phyloP scores from a whole-genome alignment of 2,113 vertebrate genomes.

The Tauraco erythrolophus region DNA sequence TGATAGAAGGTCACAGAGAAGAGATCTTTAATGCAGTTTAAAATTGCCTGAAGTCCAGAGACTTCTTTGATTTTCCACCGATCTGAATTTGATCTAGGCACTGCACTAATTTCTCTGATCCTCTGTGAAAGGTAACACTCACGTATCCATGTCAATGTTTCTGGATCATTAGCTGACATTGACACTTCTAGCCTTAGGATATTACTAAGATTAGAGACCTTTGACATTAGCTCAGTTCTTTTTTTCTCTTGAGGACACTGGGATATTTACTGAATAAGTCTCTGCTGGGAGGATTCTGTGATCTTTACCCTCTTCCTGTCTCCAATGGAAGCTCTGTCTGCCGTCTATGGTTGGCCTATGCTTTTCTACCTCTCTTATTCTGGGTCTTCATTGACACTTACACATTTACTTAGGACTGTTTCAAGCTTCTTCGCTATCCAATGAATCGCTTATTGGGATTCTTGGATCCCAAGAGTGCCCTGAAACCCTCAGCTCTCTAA shows the following conservation, averaged over 20 bases:
- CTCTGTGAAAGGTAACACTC: background rate
- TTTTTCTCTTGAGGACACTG: background rate
- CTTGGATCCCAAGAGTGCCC: background rate
- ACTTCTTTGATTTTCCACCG: background rate
- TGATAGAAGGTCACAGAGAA: background rate
- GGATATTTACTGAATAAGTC: background rate
- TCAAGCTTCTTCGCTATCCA: background rate
- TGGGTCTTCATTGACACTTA: background rate
- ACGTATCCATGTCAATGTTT: background rate
- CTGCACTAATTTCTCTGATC: slow-evolving; percentile 36
- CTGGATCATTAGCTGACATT: slow-evolving; percentile 16
- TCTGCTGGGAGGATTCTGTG: background rate
- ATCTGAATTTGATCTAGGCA: background rate
- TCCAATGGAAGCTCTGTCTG: background rate
- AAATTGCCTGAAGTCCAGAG: background rate
- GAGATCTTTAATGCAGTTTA: background rate
- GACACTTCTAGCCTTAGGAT: background rate
- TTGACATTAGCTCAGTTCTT: background rate
- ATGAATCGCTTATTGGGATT: fast-evolving
- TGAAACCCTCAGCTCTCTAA: background rate
- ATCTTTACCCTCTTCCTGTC: background rate
- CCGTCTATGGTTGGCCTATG: fast-evolving
- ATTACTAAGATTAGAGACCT: slow-evolving; percentile 8
- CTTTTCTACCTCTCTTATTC: background rate
- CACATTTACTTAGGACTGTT: background rate